These are phyloP conservation scores for Trachelus tabidus DNA, from an alignment of 2,888 invertebrate genomes.

Conservation along the genomic window DNA sequence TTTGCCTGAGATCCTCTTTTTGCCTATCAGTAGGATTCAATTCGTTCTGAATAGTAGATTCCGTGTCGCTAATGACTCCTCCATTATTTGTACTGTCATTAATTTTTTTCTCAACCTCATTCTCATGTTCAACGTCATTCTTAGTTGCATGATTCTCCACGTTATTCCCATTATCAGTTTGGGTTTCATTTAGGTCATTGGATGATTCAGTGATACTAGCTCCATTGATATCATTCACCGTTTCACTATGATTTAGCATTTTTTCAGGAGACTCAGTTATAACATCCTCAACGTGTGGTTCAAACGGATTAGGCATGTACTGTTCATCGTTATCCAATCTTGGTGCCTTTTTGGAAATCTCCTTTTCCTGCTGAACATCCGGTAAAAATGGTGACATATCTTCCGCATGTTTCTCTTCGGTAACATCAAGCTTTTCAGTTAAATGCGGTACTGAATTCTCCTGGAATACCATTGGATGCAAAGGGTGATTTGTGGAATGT, in stretches of 20 bases:
- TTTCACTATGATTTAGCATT: constrained; percentile 5
- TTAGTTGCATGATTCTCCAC: not conserved
- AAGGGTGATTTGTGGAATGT: constrained; percentile 36
- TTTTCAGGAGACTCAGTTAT: constrained; percentile 28
- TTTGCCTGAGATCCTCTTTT: constrained; percentile 1
- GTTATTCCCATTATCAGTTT: not conserved
- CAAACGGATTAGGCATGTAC: constrained; percentile 68
- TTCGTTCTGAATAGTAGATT: not conserved
- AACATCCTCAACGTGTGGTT: constrained; percentile 56
- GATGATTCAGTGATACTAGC: not conserved
- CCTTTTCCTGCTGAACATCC: constrained; percentile 70
- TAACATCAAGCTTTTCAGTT: constrained; percentile 26
- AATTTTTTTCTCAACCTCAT: not conserved
- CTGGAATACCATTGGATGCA: constrained; percentile 33
- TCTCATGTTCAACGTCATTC: not conserved
- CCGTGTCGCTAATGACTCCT: not conserved
- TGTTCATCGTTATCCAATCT: constrained; percentile 69
- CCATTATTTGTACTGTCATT: not conserved
- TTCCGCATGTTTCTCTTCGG: constrained; percentile 60
- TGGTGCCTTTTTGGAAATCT: constrained; percentile 60
- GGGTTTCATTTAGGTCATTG: constrained; percentile 14
- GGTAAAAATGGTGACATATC: constrained; percentile 78
- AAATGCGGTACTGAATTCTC: constrained; percentile 31
- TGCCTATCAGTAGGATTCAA: not conserved
- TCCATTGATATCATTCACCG: not conserved